Base-by-base conservation (phyloP, 2,113 vertebrate species). In the Pteruthius melanotis region DNA sequence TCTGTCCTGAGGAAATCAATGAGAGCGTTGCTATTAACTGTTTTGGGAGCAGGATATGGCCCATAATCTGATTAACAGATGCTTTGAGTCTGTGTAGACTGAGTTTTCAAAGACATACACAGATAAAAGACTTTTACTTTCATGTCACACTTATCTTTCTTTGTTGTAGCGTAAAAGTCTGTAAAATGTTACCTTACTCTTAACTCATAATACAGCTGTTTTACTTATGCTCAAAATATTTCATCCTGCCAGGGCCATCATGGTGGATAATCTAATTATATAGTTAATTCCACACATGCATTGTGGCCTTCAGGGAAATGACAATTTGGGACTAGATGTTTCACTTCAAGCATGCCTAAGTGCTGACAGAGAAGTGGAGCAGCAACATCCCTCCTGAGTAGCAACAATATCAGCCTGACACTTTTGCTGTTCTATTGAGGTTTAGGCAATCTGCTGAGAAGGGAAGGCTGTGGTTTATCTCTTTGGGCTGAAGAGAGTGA, bases 91-190 rank as follows among this genome's bases (percentile, higher is more conserved):
- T 96, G 56, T 75, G 85, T 89, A 95, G 79, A 90, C 92, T 74
- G 80, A 83, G 49, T 93, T 95, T 93, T 96, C 92, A 96, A 96
- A 96, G 93, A 89, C 86, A 87, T 79, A 71, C 79, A 76, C 61
- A 87, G 92, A 96, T 96, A 95, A 95, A 96, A 96, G 93, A 92
- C 93, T 96, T 90, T 75, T 93, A 70, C 90, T 95, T 96, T 96
- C 85, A 96, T 88, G 85, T 93, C 94, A 93, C 92, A 89, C 88
- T 94, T 95, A 92, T 92, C 88, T 90, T 83, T 81, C 93, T 97
- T 95, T 96, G 94, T 96, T 95, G 93, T 83, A 95, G 79, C 15
- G 57, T 92, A 92, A 90, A 96, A 97, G 83, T 96, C 90, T 90
- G 72, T 92, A 87, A 96, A 97, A 93, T 78, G 83, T 96, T 97